These are phyloP conservation scores for Chaenocephalus aceratus DNA, from an alignment of 2,113 vertebrate species.

Conservation along the genomic window DNA sequence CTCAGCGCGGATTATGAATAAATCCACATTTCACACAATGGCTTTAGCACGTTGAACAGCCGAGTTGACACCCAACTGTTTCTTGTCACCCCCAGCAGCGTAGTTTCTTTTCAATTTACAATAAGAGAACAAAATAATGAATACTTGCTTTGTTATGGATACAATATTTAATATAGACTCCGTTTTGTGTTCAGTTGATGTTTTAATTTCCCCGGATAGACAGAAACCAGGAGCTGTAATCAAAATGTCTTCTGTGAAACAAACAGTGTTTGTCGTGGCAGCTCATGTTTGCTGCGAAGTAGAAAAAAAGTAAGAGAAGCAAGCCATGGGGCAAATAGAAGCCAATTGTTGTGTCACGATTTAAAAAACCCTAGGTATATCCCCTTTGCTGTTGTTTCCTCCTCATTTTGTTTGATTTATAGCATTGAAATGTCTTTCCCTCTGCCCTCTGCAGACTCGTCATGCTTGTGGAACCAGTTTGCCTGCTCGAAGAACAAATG, in stretches of 20 bases:
- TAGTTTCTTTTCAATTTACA: neutral
- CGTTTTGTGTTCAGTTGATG: slow-evolving; percentile 5
- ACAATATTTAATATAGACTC: neutral
- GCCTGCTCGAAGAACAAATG: slow-evolving; percentile 96
- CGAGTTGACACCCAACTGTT: slow-evolving; percentile 10
- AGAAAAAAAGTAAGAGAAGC: slow-evolving; percentile 39
- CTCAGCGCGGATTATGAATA: slow-evolving; percentile 55
- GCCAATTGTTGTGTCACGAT: slow-evolving; percentile 65
- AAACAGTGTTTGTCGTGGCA: slow-evolving; percentile 5
- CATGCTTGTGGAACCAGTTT: slow-evolving; percentile 97
- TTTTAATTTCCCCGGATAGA: neutral
- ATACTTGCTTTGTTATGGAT: neutral
- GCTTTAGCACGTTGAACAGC: slow-evolving; percentile 32
- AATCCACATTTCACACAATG: slow-evolving; percentile 47
- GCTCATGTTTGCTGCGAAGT: slow-evolving; percentile 16
- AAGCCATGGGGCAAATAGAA: slow-evolving; percentile 43
- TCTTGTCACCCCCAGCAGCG: neutral
- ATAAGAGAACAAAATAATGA: slow-evolving; percentile 3
- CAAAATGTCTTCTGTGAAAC: slow-evolving; percentile 4
- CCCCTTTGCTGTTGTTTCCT: slow-evolving; percentile 42
- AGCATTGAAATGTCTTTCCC: slow-evolving; percentile 43
- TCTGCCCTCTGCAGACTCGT: slow-evolving; percentile 86
- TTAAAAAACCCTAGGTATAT: slow-evolving; percentile 46
- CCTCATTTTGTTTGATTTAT: slow-evolving; percentile 68
- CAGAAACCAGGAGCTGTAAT: neutral